Evolutionary conservation across 1,140 invertebrate species (phyloP).

Genomic region (Dendrolimus punctatus): DNA sequence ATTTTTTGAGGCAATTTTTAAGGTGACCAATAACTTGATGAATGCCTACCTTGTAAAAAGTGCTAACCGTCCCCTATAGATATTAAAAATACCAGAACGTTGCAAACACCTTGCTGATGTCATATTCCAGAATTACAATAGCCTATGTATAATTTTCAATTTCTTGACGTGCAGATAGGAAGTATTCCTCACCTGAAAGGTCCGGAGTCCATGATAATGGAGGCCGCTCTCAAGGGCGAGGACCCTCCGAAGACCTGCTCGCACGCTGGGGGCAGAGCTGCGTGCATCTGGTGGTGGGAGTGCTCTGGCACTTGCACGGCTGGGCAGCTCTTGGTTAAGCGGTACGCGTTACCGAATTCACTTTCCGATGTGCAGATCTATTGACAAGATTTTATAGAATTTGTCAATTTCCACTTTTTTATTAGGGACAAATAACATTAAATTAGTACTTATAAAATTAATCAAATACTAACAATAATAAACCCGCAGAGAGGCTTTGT

Average conservation of each 20-base stretch:
- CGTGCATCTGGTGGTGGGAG: constrained; percentile 49
- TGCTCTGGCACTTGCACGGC: constrained; percentile 69
- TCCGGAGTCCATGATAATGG: constrained; percentile 33
- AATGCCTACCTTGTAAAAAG: too few species aligned
- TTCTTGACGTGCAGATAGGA: not conserved
- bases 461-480: too few species aligned
- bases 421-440: too few species aligned
- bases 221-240: constrained; percentile 71
- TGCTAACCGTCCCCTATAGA: too few species aligned
- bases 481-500: too few species aligned
- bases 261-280: constrained; percentile 64
- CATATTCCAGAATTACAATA: too few species aligned
- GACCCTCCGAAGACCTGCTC: constrained; percentile 76
- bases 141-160: too few species aligned
- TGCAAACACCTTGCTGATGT: too few species aligned
- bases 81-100: too few species aligned
- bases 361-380: constrained; percentile 72
- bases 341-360: constrained; percentile 82
- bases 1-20: too few species aligned
- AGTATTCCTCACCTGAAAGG: constrained; percentile 47
- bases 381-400: constrained; percentile 3
- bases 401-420: not conserved
- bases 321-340: constrained; percentile 73
- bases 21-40: too few species aligned
- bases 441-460: too few species aligned